Evolutionary conservation across 2,113 vertebrate genomes (phyloP).

Genomic region (Asarcornis scutulata): DNA sequence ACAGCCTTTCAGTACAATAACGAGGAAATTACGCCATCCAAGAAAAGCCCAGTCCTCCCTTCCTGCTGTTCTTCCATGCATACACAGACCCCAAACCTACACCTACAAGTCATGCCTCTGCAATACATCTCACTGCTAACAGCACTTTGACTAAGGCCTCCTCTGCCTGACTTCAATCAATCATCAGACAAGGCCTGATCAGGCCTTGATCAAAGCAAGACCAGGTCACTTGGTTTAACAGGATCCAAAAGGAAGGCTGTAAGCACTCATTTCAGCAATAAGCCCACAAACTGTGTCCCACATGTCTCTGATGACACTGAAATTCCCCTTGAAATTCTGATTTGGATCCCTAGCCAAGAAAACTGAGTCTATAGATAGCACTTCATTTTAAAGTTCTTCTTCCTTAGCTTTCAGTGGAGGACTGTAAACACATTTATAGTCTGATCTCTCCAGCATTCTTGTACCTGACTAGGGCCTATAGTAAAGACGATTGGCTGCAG

Average conservation of each 20-base stretch:
- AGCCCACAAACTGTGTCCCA: not conserved
- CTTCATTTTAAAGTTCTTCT: not conserved
- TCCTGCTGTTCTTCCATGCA: not conserved
- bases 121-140: not conserved
- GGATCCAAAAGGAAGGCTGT: not conserved
- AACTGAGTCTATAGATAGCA: not conserved
- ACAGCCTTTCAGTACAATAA: not conserved
- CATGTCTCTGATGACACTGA: not conserved
- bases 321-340: not conserved
- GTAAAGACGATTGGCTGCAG: not conserved
- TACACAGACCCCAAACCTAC: not conserved
- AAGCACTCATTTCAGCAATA: not conserved
- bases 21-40: not conserved
- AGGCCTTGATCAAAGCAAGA: not conserved
- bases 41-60: not conserved
- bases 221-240: not conserved
- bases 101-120: not conserved
- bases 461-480: not conserved
- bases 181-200: fast-evolving
- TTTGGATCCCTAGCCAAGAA: not conserved
- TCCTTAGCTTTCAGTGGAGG: not conserved
- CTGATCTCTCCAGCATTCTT: not conserved
- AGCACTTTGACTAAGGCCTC: not conserved
- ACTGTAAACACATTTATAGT: not conserved
- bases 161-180: fast-evolving